A percentile compares a stretch with the other conserved stretches of the same genome.
Conservation (phyloP, 2,113 vertebrate genomes). For the Polypterus senegalus region DNA sequence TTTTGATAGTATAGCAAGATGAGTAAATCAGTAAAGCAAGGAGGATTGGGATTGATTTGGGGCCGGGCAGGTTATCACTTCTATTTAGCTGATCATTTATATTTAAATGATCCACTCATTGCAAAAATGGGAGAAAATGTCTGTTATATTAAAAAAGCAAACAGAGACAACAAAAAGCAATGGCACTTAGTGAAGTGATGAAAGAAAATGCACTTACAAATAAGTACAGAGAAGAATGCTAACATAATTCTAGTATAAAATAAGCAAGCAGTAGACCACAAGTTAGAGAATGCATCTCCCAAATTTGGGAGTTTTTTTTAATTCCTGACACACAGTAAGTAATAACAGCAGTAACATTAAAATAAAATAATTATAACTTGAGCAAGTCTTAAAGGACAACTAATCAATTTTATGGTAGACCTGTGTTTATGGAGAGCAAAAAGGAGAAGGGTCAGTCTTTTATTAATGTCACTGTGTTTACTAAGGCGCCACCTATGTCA, state of each 20-base stretch:
- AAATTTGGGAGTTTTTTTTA: background rate
- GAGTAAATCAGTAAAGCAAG: too few species aligned
- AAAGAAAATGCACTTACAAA: constrained; percentile 13
- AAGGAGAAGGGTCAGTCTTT: too few species aligned
- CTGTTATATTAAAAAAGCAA: constrained; percentile 8
- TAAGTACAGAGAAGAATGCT: constrained; percentile 18
- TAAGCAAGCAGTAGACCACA: constrained; percentile 13
- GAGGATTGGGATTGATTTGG: too few species aligned
- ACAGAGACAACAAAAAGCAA: constrained; percentile 8
- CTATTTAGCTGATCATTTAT: too few species aligned
- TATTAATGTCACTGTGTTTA: too few species aligned
- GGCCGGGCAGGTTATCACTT: too few species aligned
- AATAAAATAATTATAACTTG: constrained; percentile 15
- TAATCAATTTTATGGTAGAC: constrained; percentile 16
- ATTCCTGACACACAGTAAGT: background rate
- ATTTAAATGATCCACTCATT: background rate
- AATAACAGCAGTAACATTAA: constrained; percentile 11
- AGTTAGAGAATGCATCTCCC: background rate
- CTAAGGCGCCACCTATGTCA: background rate
- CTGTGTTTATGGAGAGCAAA: too few species aligned
- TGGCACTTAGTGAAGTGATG: constrained; percentile 9
- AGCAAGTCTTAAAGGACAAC: constrained; percentile 30
- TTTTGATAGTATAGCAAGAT: too few species aligned
- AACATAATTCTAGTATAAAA: constrained; percentile 16
- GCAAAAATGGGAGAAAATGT: background rate